Evolutionary conservation across 2,113 vertebrate genomes (phyloP), one percentile per base, ranked within the genome.

Genomic region (Lethenteron reissneri): DNA sequence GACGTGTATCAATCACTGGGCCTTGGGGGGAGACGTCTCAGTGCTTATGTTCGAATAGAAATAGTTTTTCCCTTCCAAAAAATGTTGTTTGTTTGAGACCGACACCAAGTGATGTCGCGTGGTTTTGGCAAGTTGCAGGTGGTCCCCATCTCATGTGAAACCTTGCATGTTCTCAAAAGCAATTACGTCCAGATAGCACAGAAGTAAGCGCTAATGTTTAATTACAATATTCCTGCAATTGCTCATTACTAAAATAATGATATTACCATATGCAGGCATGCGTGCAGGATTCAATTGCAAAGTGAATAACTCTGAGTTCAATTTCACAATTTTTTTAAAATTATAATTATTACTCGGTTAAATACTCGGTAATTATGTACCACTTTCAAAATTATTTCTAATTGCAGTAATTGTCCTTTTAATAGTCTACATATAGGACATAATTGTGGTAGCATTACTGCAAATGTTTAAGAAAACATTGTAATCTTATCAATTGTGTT

Each of bases 241-340:
- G 17, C 14, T 64, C 14, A 64, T 64, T 15, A 64, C 17, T 15
- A 64, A 15, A 64, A 64, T 64, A 64, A 64, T 64, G 17, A 64
- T 64, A 64, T 15, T 64, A 64, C 14, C 17, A 64, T 64, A 19
- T 64, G 60, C 60, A 64, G 17, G 14, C 14, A 64, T 64, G 17
- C 17, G 17, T 64, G 17, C 17, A 15, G 14, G 60, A 15, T 64
- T 64, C 3, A 19, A 64, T 64, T 64, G 60, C 60, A 64, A 15
- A 64, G 17, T 64, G 60, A 64, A 64, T 64, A 15, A 64, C 17
- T 19, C 60, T 64, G 60, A 64, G 14, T 64, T 15, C 17, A 15
- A 64, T 64, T 64, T 64, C 14, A 64, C 17, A 15, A 64, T 64
- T 64, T 15, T 64, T 64, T 64, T 64, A 8, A 64, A 64, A 64